Base-by-base conservation (phyloP, 1,140 invertebrate genomes). In the Hesperophylax magnus region DNA sequence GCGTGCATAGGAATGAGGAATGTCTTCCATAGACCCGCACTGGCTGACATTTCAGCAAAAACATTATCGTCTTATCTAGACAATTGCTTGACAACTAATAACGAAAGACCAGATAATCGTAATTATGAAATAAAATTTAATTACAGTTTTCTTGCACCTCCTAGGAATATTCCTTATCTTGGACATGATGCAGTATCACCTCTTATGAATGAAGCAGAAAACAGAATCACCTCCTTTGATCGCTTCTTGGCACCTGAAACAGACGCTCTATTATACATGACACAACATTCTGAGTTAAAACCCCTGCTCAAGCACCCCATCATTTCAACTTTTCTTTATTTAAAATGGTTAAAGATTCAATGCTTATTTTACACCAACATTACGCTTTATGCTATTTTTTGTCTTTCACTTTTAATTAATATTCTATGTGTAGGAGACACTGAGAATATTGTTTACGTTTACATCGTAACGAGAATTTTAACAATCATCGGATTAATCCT, bases 341-440 rank as follows among this genome's bases (percentile, higher is more conserved):
- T 96, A n/a, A 97, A 97, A 87, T 97, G 95, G 95, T 91, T 94
- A 85, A 90, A 93, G 78, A 93, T 96, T 78, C 92, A 93, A 31
- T 91, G 92, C n/a, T 88, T 95, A 11, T 94, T 95, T 84, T 93
- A 93, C 71, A 86, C 92, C 1, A 96, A 96, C 86, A 92, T 96
- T 27, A 85, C 91, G 3, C 92, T 96, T 81, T 96, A 96, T 86
- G 86, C 93, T 0, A 81, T 93, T 0, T 94, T 96, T 85, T 94
- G 93, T 85, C 78, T 93, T 1, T 89, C 93, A 24, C 88, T 96
- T 56, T 92, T 94, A 65, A 80, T 88, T 0, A 94, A 95, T 81
- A 93, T 95, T 20, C 87, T 95, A 69, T 93, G 92, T 14, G 83
- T 88, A 22, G 85, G 88, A 34, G 86, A 89, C 54, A 85, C 89